Base-by-base conservation (phyloP, 2,888 invertebrate species). In the Pediacus dermestoides region DNA sequence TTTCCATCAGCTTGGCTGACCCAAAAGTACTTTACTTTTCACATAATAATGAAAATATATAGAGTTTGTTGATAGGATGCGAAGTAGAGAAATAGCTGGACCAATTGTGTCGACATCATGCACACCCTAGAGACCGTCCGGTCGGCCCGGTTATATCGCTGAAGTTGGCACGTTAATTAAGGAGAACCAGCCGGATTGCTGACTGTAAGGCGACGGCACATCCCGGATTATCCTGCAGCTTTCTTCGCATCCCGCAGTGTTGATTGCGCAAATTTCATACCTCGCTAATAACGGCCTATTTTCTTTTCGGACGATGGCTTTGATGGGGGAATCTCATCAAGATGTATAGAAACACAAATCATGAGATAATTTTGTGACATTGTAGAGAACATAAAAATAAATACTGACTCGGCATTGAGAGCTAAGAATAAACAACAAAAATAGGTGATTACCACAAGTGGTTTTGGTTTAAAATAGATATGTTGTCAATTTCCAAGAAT, bases 121-220 rank as follows among this genome's bases (percentile, higher is more conserved):
- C 25, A 14, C 30, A 30, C 40, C 40, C 40, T 16, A 23, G 40
- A 34, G 40, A 31, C 31, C 31, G 41, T 41, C 13, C 39, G 40
- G 42, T 25, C 39, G 46, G 39, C 42, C 38, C 36, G 33, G 53
- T 53, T 55, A n/a, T n/a, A 55, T 54, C 49, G 51, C 55, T 54
- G 53, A 54, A 53, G 53, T 54, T 55, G 55, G 55, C 55, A 55
- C 55, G 53, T 55, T 55, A 55, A 55, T 55, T 55, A 55, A 51
- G 52, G 55, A 48, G 43, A 54, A 52, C 51, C 49, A 52, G 53
- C 48, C 50, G 51, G 40, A 43, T 39, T 47, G 41, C 37, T 26
- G 31, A 34, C 21, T 34, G 34, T 16, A 30, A 34, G 39, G 25
- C 30, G 39, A 25, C 34, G 34, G 34, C 39, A 34, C 32, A 27